Conservation (phyloP, 2,888 invertebrate genomes). For the Enchytraeus crypticus region DNA sequence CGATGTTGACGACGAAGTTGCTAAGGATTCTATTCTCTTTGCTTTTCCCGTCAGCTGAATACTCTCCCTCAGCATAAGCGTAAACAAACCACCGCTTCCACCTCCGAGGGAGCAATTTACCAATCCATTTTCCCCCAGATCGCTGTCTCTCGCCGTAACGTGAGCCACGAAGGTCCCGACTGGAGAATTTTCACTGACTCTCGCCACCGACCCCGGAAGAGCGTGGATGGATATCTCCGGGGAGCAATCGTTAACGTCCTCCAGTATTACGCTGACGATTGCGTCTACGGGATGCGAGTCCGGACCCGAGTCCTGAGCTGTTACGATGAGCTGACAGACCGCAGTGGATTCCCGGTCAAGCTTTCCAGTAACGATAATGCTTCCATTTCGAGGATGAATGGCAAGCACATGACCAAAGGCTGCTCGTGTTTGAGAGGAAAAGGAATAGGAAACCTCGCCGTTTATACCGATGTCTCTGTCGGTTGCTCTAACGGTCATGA, state of each 20-base stretch:
- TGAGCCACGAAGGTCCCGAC: constrained; percentile 17
- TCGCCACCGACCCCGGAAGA: constrained; percentile 11
- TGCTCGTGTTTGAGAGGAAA: constrained; percentile 17
- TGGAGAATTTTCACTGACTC: constrained; percentile 16
- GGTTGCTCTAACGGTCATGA: constrained; percentile 23
- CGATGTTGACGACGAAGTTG: not conserved
- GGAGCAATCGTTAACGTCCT: constrained; percentile 24
- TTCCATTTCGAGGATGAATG: constrained; percentile 17
- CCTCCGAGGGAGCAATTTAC: constrained; percentile 9
- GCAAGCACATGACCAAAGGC: constrained; percentile 21
- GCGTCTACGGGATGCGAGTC: constrained; percentile 17
- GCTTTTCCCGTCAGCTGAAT: not conserved
- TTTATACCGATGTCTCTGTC: constrained; percentile 27
- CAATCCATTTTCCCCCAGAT: constrained; percentile 12
- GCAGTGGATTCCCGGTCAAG: constrained; percentile 13
- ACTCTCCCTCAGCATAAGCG: too few species aligned
- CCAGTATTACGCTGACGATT: constrained; percentile 14
- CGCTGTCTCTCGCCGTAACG: constrained; percentile 14
- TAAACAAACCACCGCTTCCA: not conserved
- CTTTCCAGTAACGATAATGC: constrained; percentile 7
- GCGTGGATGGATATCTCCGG: constrained; percentile 18
- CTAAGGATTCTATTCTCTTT: too few species aligned
- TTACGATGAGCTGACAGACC: constrained; percentile 23
- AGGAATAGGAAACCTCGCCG: constrained; percentile 22
- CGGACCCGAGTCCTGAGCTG: constrained; percentile 21